phyloP scores from a whole-genome alignment of 2,888 invertebrate species.

The Rotaria macrura region DNA sequence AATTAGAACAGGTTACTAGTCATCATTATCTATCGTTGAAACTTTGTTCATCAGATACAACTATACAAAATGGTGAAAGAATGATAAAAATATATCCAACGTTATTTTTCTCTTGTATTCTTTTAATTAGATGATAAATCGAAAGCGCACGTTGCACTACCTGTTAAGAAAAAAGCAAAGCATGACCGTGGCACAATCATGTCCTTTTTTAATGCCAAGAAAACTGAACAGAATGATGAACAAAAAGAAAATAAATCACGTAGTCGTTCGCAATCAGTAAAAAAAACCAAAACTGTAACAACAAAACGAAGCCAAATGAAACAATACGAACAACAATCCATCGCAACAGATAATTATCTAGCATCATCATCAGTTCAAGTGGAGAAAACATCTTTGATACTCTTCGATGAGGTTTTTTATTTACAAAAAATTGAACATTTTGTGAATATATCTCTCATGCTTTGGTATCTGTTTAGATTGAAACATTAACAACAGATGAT shows the following conservation, averaged over 20 bases:
- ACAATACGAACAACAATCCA: neutral
- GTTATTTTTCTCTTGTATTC: neutral
- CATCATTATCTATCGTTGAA: neutral
- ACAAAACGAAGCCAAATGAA: neutral
- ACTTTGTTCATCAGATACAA: neutral
- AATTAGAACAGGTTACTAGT: neutral
- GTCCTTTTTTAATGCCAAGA: neutral
- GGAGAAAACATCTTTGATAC: neutral
- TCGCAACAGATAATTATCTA: neutral
- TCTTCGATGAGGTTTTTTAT: neutral
- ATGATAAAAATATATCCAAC: too few species aligned
- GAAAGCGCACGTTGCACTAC: neutral
- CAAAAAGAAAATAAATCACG: neutral
- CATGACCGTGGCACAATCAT: neutral
- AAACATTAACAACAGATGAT: slow-evolving; percentile 15
- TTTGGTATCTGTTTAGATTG: neutral
- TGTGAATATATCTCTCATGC: too few species aligned
- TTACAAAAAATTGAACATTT: neutral
- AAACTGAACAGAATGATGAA: neutral
- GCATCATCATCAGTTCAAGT: neutral
- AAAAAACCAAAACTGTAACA: neutral
- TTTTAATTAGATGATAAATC: neutral
- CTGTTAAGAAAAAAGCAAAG: neutral
- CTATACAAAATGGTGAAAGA: neutral
- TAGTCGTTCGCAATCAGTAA: neutral